Conservation (phyloP, 1,140 invertebrate species). For the Nautilus pompilius region DNA sequence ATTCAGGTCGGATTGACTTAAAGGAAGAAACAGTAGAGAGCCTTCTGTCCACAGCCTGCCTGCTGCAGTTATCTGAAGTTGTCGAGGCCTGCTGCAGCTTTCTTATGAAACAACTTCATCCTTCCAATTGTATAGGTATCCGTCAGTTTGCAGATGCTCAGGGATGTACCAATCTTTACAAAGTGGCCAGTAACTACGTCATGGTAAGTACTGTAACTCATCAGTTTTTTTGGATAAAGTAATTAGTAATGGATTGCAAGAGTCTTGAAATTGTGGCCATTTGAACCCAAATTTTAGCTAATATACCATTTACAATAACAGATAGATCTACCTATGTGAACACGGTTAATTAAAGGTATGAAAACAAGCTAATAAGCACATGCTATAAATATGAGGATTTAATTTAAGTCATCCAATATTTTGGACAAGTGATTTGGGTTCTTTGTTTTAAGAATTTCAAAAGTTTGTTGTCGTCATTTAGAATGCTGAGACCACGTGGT, state of each 20-base stretch:
- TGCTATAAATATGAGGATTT: too few species aligned
- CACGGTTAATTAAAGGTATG: background rate
- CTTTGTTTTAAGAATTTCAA: too few species aligned
- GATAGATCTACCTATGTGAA: too few species aligned
- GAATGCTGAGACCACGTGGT: too few species aligned
- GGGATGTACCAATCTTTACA: constrained; percentile 74
- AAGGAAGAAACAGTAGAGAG: constrained; percentile 71
- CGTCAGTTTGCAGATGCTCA: constrained; percentile 88
- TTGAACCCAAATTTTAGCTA: too few species aligned
- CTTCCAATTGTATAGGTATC: constrained; percentile 91
- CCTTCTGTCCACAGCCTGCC: constrained; percentile 78
- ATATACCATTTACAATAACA: too few species aligned
- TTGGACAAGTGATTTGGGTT: too few species aligned
- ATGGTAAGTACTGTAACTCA: constrained; percentile 44
- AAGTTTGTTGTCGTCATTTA: too few species aligned
- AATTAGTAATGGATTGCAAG: too few species aligned
- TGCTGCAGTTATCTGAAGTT: constrained; percentile 82
- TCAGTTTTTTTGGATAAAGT: too few species aligned
- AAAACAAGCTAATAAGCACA: background rate
- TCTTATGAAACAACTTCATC: constrained; percentile 85
- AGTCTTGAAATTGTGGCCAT: too few species aligned
- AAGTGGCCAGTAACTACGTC: constrained; percentile 64
- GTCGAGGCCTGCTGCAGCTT: constrained; percentile 87
- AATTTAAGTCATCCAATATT: too few species aligned
- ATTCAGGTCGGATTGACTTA: constrained; percentile 68